Evolutionary conservation across 2,797 vertebrate genomes (phyloP).

Genomic region (Phalloptychus januarius): DNA sequence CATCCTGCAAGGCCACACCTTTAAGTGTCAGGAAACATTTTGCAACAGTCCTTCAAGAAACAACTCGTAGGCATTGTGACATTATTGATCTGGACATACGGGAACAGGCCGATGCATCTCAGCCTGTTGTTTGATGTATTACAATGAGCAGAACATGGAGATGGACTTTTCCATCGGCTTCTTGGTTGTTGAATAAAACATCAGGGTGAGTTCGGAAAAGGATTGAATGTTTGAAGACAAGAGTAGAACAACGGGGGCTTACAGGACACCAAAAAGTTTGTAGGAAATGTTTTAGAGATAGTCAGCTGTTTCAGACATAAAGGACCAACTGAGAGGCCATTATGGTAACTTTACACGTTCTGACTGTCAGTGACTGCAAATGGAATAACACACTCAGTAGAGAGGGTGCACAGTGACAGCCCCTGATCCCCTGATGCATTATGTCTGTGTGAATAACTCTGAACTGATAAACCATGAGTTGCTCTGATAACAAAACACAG

Average conservation of each 20-base stretch:
- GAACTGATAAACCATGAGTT: slow-evolving; percentile 35
- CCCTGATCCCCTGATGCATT: slow-evolving; percentile 20
- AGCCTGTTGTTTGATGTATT: slow-evolving; percentile 60
- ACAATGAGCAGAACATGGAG: slow-evolving; percentile 57
- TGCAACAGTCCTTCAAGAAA: slow-evolving; percentile 49
- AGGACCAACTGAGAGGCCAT: slow-evolving; percentile 2
- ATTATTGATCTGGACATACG: slow-evolving; percentile 72
- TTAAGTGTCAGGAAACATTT: slow-evolving; percentile 45
- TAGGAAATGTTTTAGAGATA: slow-evolving; percentile 28
- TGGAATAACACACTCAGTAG: neutral
- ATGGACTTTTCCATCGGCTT: slow-evolving; percentile 64
- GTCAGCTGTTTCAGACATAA: slow-evolving; percentile 26
- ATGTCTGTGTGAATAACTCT: slow-evolving; percentile 39
- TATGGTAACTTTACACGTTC: slow-evolving; percentile 15
- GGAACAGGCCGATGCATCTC: slow-evolving; percentile 55
- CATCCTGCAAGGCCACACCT: slow-evolving; percentile 32
- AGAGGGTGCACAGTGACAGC: slow-evolving; percentile 18
- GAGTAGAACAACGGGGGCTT: slow-evolving; percentile 47
- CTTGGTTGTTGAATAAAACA: slow-evolving; percentile 75
- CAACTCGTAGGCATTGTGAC: slow-evolving; percentile 47
- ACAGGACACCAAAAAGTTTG: slow-evolving; percentile 27
- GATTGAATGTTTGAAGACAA: slow-evolving; percentile 56
- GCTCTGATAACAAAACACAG: slow-evolving; percentile 37
- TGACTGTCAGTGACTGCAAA: slow-evolving; percentile 11
- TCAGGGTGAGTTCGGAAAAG: slow-evolving; percentile 35